Evolutionary conservation across 2,797 vertebrate species (phyloP).

Genomic region (Enteromius unitaeniatus): DNA sequence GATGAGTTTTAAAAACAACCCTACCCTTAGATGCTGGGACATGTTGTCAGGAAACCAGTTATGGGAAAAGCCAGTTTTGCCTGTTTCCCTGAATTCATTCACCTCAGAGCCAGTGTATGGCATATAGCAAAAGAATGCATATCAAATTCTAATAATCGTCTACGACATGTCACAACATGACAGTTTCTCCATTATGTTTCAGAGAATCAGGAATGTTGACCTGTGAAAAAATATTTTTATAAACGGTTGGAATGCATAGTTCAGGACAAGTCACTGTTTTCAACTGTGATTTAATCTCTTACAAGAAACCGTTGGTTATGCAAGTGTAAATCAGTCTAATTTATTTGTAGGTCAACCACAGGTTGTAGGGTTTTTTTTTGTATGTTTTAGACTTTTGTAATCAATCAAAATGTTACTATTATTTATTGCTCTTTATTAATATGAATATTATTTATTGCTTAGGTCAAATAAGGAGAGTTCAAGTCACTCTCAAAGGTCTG

Average conservation of each 20-base stretch:
- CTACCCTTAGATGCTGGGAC: slow-evolving; percentile 58
- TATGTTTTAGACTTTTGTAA: background rate
- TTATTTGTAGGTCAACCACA: background rate
- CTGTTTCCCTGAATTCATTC: slow-evolving; percentile 55
- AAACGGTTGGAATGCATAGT: slow-evolving; percentile 45
- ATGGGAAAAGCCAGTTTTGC: slow-evolving; percentile 68
- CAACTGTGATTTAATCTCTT: background rate
- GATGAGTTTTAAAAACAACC: slow-evolving; percentile 49
- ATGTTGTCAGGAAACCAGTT: slow-evolving; percentile 52
- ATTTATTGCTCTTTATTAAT: slow-evolving; percentile 58
- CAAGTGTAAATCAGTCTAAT: background rate
- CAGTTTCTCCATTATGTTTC: slow-evolving; percentile 56
- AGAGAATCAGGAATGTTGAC: slow-evolving; percentile 61
- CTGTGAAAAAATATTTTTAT: slow-evolving; percentile 49
- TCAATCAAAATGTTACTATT: slow-evolving; percentile 1
- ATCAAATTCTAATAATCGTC: slow-evolving; percentile 60
- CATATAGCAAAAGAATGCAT: slow-evolving; percentile 65
- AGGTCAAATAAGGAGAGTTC: slow-evolving; percentile 89
- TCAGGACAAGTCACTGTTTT: slow-evolving; percentile 15
- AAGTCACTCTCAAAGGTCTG: slow-evolving; percentile 81
- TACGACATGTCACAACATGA: slow-evolving; percentile 66
- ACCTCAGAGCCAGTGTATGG: slow-evolving; percentile 56
- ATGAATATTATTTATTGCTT: slow-evolving; percentile 48
- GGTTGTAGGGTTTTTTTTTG: no score
- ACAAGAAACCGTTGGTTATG: background rate